phyloP scores from a whole-genome alignment of 2,113 vertebrate genomes.

The Scomber colias region DNA sequence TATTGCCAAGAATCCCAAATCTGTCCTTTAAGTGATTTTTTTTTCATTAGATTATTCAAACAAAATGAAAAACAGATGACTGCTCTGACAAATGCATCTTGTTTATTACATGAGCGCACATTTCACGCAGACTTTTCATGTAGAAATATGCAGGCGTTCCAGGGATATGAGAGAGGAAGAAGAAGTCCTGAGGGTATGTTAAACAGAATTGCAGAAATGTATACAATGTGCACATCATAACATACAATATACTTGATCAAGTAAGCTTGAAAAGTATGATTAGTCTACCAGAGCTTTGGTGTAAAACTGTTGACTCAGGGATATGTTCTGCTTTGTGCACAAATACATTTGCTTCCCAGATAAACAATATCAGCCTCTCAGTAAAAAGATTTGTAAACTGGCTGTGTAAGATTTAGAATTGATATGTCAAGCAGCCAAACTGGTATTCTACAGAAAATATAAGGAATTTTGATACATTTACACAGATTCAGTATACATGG shows the following conservation, averaged over 20 bases:
- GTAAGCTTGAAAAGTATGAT: conserved; percentile 10
- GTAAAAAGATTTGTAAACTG: conserved; percentile 56
- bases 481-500: conserved; percentile 62
- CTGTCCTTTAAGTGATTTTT: not conserved
- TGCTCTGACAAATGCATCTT: conserved; percentile 61
- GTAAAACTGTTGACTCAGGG: conserved; percentile 24
- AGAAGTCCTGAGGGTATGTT: conserved; percentile 60
- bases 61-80: conserved; percentile 28
- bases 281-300: conserved; percentile 6
- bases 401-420: conserved; percentile 28
- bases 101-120: conserved; percentile 67
- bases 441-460: conserved; percentile 29
- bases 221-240: conserved; percentile 33
- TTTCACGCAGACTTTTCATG: conserved; percentile 41
- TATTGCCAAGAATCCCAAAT: not conserved
- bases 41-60: not conserved
- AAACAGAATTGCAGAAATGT: conserved; percentile 50
- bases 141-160: conserved; percentile 44
- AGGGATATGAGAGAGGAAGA: conserved; percentile 20
- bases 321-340: conserved; percentile 38
- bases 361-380: conserved; percentile 41
- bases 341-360: conserved; percentile 42
- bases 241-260: conserved; percentile 9
- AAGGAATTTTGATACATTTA: conserved; percentile 67
- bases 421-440: conserved; percentile 28